phyloP scores from a whole-genome alignment of 2,797 vertebrate species.

The Peromyscus melanophrys region DNA sequence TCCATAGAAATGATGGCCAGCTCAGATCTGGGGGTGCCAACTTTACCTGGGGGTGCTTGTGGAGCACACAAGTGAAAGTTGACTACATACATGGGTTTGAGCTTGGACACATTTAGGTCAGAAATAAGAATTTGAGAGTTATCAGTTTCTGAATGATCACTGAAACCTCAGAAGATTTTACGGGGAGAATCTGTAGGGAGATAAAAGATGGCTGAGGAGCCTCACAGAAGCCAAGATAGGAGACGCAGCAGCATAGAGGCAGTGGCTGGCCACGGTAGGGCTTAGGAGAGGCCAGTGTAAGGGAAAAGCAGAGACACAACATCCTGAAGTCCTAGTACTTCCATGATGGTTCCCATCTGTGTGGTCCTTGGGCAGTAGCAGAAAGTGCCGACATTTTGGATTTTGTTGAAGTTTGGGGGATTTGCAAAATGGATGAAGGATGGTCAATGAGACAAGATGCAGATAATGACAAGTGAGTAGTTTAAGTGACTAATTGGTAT shows the following conservation, averaged over 20 bases:
- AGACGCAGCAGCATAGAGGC: not conserved
- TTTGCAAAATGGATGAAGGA: constrained; percentile 27
- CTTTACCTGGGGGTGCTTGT: constrained; percentile 26
- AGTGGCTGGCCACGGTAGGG: not conserved
- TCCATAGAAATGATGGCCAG: constrained; percentile 6
- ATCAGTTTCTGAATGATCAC: constrained; percentile 35
- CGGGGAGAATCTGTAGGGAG: constrained; percentile 46
- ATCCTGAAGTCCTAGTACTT: not conserved
- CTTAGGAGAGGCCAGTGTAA: not conserved
- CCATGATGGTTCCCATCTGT: not conserved
- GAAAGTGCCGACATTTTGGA: not conserved
- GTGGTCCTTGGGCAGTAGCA: not conserved
- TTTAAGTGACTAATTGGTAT: constrained; percentile 30
- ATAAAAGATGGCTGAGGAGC: constrained; percentile 42
- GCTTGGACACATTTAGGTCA: constrained; percentile 37
- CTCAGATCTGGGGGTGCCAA: constrained; percentile 51
- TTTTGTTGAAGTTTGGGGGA: constrained; percentile 23
- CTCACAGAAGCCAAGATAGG: constrained; percentile 34
- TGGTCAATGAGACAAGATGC: not conserved
- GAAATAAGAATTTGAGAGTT: constrained; percentile 51
- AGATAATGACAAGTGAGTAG: constrained; percentile 10
- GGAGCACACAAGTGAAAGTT: constrained; percentile 44
- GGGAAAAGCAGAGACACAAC: constrained; percentile 9
- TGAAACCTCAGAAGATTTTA: constrained; percentile 44
- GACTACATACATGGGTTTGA: constrained; percentile 4